Evolutionary conservation across 2,888 invertebrate species (phyloP).

Genomic region (Nezara viridula): DNA sequence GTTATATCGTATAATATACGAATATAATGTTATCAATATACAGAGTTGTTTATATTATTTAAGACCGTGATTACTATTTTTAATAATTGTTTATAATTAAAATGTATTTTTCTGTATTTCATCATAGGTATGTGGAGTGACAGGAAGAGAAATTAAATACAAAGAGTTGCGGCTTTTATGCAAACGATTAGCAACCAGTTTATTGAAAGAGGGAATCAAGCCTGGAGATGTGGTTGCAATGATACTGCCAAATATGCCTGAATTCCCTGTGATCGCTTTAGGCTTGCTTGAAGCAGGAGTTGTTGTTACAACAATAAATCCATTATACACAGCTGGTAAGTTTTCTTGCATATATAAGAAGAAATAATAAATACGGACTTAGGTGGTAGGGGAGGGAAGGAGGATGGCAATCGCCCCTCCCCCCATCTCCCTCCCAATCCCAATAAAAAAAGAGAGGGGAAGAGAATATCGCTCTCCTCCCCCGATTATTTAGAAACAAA

Average conservation of each 20-base stretch:
- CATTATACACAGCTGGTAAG: conserved; percentile 76
- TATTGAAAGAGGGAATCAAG: conserved; percentile 77
- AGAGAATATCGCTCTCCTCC: too few relatives aligned
- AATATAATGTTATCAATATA: too few relatives aligned
- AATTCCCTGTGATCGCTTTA: conserved; percentile 77
- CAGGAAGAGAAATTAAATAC: conserved; percentile 81
- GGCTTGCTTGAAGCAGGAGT: conserved; percentile 80
- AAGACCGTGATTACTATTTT: too few relatives aligned
- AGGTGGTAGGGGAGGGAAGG: too few relatives aligned
- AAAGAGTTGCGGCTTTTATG: conserved; percentile 76
- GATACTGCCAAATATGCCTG: conserved; percentile 83
- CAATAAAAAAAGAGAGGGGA: too few relatives aligned
- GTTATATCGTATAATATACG: too few relatives aligned
- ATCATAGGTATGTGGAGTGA: conserved; percentile 78
- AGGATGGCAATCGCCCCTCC: too few relatives aligned
- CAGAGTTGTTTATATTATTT: too few relatives aligned
- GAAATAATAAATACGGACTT: too few relatives aligned
- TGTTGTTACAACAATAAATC: conserved; percentile 81
- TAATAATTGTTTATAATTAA: too few relatives aligned
- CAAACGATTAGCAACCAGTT: conserved; percentile 77
- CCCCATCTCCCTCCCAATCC: too few relatives aligned
- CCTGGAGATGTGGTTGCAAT: conserved; percentile 79
- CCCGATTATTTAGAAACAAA: too few relatives aligned
- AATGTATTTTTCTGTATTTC: background rate
- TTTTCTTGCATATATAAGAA: background rate